Conservation (phyloP, 2,888 invertebrate genomes). For the Oegoconia quadripuncta region DNA sequence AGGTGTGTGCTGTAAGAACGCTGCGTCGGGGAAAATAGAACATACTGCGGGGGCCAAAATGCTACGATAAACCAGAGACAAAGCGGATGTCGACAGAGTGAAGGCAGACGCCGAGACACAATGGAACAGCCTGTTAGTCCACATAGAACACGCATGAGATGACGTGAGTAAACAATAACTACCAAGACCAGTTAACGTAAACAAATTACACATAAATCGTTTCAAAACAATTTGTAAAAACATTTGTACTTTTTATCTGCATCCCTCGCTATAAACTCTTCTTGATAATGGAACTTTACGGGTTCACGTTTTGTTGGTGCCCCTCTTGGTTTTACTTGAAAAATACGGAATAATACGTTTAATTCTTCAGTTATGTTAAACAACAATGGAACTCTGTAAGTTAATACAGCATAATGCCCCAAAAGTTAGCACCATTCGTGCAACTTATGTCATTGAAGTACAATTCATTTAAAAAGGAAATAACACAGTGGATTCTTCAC, state of each 20-base stretch:
- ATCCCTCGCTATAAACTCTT: conserved; percentile 47
- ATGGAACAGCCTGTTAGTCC: conserved; percentile 60
- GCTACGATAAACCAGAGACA: conserved; percentile 65
- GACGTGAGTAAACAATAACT: conserved; percentile 64
- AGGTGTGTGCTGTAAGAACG: conserved; percentile 61
- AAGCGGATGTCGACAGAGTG: conserved; percentile 66
- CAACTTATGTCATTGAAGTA: background rate
- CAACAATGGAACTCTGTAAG: background rate
- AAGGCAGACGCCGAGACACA: conserved; percentile 47
- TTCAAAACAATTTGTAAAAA: conserved; percentile 43
- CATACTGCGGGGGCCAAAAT: conserved; percentile 67
- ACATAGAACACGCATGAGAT: conserved; percentile 66
- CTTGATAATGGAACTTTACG: conserved; percentile 43
- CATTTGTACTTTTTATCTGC: conserved; percentile 50
- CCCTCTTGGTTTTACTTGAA: conserved; percentile 72
- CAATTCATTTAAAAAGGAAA: conserved; percentile 4
- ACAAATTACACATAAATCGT: conserved; percentile 52
- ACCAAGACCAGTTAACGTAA: conserved; percentile 63
- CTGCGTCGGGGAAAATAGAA: conserved; percentile 56
- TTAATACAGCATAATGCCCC: background rate
- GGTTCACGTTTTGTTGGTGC: conserved; percentile 62
- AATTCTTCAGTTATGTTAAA: conserved; percentile 1
- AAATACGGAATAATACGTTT: conserved; percentile 48
- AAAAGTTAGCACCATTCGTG: background rate
- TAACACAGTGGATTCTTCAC: conserved; percentile 27